Conservation (phyloP, 2,113 vertebrate genomes). For the Rhagologus leucostigma region DNA sequence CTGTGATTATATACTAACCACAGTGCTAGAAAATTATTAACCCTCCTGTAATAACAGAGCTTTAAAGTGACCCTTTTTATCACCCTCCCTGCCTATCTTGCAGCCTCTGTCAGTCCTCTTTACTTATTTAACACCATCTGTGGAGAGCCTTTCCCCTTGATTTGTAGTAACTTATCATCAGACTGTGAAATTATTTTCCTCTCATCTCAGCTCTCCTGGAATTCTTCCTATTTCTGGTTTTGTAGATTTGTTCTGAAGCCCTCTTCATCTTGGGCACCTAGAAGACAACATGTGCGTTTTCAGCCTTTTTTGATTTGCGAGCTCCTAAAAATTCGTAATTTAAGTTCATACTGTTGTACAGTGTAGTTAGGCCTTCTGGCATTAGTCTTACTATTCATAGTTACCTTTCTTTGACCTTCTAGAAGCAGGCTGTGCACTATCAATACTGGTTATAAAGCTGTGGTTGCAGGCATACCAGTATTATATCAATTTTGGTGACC, state of each 20-base stretch:
- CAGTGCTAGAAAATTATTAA: slow-evolving; percentile 9
- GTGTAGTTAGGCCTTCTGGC: neutral
- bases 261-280: neutral
- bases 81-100: neutral
- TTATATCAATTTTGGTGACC: neutral
- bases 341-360: neutral
- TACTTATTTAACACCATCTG: neutral
- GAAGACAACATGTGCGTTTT: neutral
- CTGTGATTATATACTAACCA: neutral
- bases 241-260: neutral
- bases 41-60: neutral
- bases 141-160: neutral
- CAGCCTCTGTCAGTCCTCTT: neutral
- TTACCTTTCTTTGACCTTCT: slow-evolving; percentile 40
- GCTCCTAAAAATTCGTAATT: neutral
- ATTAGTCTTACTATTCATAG: neutral
- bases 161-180: neutral
- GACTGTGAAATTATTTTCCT: neutral
- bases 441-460: slow-evolving; percentile 34
- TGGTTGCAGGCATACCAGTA: neutral
- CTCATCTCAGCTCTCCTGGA: neutral
- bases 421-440: neutral
- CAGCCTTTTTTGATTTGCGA: slow-evolving; percentile 13
- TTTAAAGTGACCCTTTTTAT: neutral
- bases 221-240: neutral